phyloP scores from a whole-genome alignment of 2,113 vertebrate genomes.

The Felis catus region DNA sequence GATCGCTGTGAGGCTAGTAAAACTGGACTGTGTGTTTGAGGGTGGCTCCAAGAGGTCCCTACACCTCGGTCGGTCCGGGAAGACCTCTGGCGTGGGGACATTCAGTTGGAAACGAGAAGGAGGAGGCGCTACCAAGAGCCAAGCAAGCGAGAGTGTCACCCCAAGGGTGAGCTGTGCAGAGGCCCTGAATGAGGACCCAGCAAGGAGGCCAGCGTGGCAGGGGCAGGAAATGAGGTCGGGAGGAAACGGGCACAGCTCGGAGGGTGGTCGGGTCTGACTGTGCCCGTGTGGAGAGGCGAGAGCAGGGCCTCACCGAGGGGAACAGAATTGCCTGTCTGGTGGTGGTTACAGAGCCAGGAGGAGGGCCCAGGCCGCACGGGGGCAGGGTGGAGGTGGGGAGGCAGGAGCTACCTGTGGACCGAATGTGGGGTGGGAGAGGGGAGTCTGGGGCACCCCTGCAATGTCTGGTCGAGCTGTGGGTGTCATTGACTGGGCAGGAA shows the following conservation, averaged over 20 bases:
- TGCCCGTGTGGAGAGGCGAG: background rate
- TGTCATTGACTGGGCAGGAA: too few species aligned
- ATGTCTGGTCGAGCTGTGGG: background rate
- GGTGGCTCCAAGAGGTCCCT: background rate
- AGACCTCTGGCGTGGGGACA: background rate
- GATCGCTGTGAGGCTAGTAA: background rate
- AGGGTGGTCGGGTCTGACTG: fast-evolving
- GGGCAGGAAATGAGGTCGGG: background rate
- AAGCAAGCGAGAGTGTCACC: too few species aligned
- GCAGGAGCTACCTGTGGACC: background rate
- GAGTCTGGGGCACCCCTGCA: fast-evolving
- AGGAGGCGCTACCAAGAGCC: background rate
- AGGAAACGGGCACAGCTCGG: fast-evolving
- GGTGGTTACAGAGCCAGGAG: background rate
- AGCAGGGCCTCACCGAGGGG: too few species aligned
- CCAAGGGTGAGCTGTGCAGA: background rate
- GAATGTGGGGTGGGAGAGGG: fast-evolving
- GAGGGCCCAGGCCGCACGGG: fast-evolving
- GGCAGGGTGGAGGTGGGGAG: fast-evolving
- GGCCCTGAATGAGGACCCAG: background rate
- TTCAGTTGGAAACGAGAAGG: background rate
- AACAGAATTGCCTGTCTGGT: background rate
- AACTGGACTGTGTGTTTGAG: background rate
- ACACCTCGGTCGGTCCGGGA: background rate
- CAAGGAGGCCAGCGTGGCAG: background rate